Conservation (phyloP, 2,888 invertebrate species). For the Mylabris sibirica region DNA sequence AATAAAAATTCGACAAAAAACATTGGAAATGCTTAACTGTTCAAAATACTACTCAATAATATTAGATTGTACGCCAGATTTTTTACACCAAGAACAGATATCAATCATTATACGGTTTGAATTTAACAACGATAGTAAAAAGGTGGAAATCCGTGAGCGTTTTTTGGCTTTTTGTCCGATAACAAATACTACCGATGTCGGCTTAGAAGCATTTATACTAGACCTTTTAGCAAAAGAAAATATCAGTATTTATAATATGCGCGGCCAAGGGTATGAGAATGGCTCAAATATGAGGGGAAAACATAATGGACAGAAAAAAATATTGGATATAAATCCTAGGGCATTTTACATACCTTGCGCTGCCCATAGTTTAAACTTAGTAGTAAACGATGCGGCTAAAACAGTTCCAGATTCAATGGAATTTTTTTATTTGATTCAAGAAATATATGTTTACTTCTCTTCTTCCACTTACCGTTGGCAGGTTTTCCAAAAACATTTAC, state of each 20-base stretch:
- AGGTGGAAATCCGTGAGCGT: not conserved
- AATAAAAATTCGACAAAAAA: too few species aligned
- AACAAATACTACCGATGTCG: not conserved
- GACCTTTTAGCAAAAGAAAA: not conserved
- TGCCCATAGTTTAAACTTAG: not conserved
- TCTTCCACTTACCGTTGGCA: not conserved
- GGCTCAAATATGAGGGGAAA: conserved; percentile 1
- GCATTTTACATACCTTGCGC: not conserved
- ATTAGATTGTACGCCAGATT: too few species aligned
- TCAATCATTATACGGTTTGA: not conserved
- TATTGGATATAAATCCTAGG: not conserved
- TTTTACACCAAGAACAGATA: not conserved
- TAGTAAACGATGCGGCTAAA: not conserved
- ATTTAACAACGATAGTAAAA: not conserved
- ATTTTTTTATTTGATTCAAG: not conserved
- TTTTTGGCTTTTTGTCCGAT: conserved; percentile 4
- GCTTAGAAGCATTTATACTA: conserved; percentile 1
- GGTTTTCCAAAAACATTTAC: not conserved
- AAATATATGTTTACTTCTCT: not conserved
- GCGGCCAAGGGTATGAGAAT: not conserved
- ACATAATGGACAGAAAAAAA: not conserved
- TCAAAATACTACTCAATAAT: not conserved
- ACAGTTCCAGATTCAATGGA: not conserved
- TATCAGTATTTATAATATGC: conserved; percentile 1
- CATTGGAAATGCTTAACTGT: too few species aligned